These are phyloP conservation scores for Phaethornis superciliosus DNA, from an alignment of 2,113 vertebrate genomes.

Conservation along the genomic window DNA sequence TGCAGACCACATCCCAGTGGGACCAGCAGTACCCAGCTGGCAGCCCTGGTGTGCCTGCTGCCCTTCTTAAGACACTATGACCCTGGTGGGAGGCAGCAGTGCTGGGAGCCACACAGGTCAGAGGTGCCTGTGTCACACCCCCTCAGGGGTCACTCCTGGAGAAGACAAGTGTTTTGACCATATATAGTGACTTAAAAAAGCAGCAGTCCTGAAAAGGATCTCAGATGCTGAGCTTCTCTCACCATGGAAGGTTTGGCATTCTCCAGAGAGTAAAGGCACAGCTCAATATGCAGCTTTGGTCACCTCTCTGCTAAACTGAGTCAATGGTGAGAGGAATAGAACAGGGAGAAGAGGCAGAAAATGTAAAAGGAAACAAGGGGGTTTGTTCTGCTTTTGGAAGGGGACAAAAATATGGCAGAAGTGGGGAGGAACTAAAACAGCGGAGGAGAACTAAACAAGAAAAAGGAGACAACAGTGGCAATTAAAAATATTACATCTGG, in stretches of 20 bases:
- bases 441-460: not conserved
- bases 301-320: not conserved
- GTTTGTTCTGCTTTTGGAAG: not conserved
- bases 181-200: constrained; percentile 4
- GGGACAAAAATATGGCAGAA: not conserved
- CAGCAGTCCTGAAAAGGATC: not conserved
- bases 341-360: not conserved
- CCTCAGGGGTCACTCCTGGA: not conserved
- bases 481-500: not conserved
- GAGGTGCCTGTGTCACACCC: not conserved
- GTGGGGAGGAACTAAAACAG: not conserved
- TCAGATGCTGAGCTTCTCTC: not conserved
- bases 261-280: not conserved
- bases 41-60: not conserved
- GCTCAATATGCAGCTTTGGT: not conserved
- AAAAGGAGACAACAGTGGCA: not conserved
- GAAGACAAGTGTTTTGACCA: not conserved
- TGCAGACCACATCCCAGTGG: not conserved
- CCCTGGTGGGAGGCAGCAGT: not conserved
- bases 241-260: not conserved
- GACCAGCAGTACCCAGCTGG: not conserved
- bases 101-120: not conserved
- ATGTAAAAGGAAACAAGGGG: not conserved
- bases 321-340: rapidly evolving
- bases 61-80: not conserved